Conservation (phyloP, 2,113 vertebrate species). For the Oxyura jamaicensis region DNA sequence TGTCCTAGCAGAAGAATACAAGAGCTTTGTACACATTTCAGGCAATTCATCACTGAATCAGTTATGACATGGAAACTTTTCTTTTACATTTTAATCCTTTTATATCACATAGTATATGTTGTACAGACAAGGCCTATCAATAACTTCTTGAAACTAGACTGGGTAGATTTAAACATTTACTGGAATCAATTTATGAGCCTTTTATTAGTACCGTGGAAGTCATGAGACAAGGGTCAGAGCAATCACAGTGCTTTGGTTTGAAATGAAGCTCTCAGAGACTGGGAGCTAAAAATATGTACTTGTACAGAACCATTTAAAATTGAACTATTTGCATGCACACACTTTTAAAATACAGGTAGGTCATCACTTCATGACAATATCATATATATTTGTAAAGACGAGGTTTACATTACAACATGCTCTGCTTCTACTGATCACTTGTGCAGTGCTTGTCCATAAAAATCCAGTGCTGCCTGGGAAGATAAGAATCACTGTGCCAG, state of each 20-base stretch:
- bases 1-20: not conserved
- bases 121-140: not conserved
- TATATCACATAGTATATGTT: not conserved
- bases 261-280: not conserved
- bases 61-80: not conserved
- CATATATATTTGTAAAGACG: not conserved
- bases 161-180: not conserved
- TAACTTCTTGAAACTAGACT: not conserved
- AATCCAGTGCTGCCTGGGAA: not conserved
- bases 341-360: not conserved
- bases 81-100: not conserved
- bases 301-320: not conserved
- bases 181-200: not conserved
- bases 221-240: not conserved
- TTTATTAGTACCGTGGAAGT: not conserved
- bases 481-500: not conserved
- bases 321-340: rapidly evolving
- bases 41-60: not conserved
- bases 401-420: not conserved
- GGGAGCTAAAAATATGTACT: not conserved
- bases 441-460: not conserved
- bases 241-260: not conserved
- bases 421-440: not conserved
- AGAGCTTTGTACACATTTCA: not conserved
- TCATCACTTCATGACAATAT: not conserved